phyloP scores from a whole-genome alignment of 1,140 invertebrate genomes.

The Ylistrum balloti region DNA sequence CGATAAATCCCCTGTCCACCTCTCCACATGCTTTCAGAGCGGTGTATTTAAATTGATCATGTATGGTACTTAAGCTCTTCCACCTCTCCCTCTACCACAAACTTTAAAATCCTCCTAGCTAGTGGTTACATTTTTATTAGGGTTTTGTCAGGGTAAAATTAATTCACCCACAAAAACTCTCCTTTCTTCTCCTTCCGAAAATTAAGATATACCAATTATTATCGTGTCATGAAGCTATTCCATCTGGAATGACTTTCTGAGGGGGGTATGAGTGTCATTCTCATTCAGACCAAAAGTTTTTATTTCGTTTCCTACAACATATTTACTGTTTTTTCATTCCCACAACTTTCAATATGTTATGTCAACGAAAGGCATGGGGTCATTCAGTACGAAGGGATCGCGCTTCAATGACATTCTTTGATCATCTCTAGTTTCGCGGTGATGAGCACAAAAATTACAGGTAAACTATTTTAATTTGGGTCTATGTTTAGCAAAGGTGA shows the following conservation, averaged over 20 bases:
- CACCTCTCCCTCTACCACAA: too few relatives aligned
- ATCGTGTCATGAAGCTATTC: constrained; percentile 1
- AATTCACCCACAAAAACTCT: constrained; percentile 24
- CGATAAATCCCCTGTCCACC: neutral
- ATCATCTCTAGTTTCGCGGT: constrained; percentile 14
- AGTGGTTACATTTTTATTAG: neutral
- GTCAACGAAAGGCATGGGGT: constrained; percentile 23
- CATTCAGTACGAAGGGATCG: constrained; percentile 6
- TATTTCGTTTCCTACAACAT: neutral
- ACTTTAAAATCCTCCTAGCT: neutral
- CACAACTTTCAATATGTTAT: constrained; percentile 27
- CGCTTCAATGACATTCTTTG: constrained; percentile 17
- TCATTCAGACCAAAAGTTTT: neutral
- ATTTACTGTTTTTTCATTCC: constrained; percentile 21
- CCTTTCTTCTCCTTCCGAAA: constrained; percentile 32
- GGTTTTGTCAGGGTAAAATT: neutral
- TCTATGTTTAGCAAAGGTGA: neutral
- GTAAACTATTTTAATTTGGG: constrained; percentile 8
- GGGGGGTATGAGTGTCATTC: constrained; percentile 8
- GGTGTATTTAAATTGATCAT: neutral
- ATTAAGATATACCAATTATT: constrained; percentile 36
- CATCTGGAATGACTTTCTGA: neutral
- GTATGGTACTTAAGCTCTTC: neutral
- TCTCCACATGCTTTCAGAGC: neutral
- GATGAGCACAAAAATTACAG: constrained; percentile 34